These are phyloP conservation scores for Oophaga sylvatica DNA, from an alignment of 2,797 vertebrate species.

Conservation along the genomic window DNA sequence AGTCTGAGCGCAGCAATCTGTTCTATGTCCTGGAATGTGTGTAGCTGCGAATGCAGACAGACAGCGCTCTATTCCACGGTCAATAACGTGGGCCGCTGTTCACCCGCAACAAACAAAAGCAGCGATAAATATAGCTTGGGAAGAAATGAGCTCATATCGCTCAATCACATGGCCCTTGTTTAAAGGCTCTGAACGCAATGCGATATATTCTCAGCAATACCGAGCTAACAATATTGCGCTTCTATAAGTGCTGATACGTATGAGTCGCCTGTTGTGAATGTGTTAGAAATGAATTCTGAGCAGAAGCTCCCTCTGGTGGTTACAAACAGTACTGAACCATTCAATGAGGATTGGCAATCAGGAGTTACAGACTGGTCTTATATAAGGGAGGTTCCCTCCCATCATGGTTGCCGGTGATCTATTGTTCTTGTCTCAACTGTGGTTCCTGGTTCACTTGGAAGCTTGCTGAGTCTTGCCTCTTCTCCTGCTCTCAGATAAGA, in stretches of 20 bases:
- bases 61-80: not conserved
- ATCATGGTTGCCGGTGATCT: no score
- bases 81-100: slow-evolving; percentile 14
- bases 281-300: no score
- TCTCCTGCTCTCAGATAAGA: no score
- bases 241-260: not conserved
- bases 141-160: not conserved
- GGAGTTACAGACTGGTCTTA: no score
- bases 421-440: no score
- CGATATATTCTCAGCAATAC: not conserved
- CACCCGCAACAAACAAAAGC: slow-evolving; percentile 29
- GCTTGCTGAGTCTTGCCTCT: no score
- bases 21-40: slow-evolving; percentile 32
- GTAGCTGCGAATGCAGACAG: slow-evolving; percentile 23
- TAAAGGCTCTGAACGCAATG: not conserved
- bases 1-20: slow-evolving; percentile 14
- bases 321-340: no score
- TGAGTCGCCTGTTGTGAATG: no score
- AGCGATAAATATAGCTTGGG: not conserved
- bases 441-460: no score
- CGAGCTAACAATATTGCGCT: not conserved
- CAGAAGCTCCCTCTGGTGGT: no score
- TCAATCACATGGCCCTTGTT: not conserved
- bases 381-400: no score
- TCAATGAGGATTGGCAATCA: no score